These are phyloP conservation scores for Drosophila suzukii DNA, from an alignment of 1,140 invertebrate species.

Conservation along the genomic window DNA sequence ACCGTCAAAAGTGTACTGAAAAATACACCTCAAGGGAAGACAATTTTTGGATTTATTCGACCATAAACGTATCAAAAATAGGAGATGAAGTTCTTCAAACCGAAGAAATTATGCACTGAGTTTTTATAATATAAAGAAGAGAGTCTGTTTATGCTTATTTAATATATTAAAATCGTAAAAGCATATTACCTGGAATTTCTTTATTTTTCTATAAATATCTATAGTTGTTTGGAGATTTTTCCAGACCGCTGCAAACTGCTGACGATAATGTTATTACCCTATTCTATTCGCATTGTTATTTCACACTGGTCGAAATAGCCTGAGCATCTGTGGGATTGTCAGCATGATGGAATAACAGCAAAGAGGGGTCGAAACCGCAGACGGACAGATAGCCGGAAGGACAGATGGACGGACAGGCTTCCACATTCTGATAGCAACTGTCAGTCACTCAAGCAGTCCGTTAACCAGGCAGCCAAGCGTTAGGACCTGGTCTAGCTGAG, in stretches of 20 bases:
- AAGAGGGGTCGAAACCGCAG: conserved; percentile 29
- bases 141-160: no score
- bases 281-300: conserved; percentile 33
- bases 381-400: background rate
- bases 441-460: conserved; percentile 73
- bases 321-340: conserved; percentile 26
- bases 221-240: background rate
- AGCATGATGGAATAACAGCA: conserved; percentile 20
- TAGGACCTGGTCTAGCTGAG: conserved; percentile 28
- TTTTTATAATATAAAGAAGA: background rate
- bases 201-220: background rate
- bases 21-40: conserved; percentile 28
- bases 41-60: conserved; percentile 61
- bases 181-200: no score
- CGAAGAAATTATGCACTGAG: conserved; percentile 4
- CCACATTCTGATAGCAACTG: conserved; percentile 64
- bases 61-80: conserved; percentile 45
- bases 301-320: conserved; percentile 17
- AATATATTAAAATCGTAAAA: no score
- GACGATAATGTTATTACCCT: conserved; percentile 29
- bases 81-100: conserved; percentile 7
- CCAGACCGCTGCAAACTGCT: conserved; percentile 4
- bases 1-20: conserved; percentile 5
- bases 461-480: conserved; percentile 65
- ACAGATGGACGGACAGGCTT: conserved; percentile 28